These are phyloP conservation scores for Zaprionus camerounensis DNA, from an alignment of 1,140 invertebrate genomes.

Conservation along the genomic window DNA sequence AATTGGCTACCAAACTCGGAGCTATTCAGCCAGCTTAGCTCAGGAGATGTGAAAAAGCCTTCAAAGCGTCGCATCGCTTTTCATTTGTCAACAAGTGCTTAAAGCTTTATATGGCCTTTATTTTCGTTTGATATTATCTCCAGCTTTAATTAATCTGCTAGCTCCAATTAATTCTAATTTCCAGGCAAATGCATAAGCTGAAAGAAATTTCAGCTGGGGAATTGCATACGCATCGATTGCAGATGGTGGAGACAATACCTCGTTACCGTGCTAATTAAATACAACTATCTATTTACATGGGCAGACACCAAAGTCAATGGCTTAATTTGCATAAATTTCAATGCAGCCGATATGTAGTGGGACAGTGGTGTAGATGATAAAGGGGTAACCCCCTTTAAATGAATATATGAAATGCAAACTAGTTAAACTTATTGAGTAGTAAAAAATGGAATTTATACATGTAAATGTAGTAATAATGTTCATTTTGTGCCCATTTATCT, in stretches of 20 bases:
- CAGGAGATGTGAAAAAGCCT: background rate
- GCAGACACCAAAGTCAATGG: constrained; percentile 40
- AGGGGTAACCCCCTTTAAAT: too few species aligned
- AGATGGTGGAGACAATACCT: background rate
- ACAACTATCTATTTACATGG: constrained; percentile 60
- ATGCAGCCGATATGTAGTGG: constrained; percentile 19
- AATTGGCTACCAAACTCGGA: constrained; percentile 28
- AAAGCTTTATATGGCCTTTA: background rate
- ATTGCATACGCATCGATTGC: background rate
- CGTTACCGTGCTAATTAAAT: constrained; percentile 58
- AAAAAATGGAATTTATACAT: too few species aligned
- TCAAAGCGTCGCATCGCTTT: background rate
- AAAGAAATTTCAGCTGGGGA: background rate
- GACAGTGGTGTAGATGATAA: background rate
- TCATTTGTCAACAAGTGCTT: constrained; percentile 5
- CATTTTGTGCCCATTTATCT: too few species aligned
- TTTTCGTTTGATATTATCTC: background rate
- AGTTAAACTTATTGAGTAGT: background rate
- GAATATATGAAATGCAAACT: background rate
- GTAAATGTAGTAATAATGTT: too few species aligned
- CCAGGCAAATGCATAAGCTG: background rate
- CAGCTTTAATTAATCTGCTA: background rate
- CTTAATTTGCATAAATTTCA: constrained; percentile 72
- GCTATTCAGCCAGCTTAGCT: background rate
- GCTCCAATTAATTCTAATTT: background rate